Evolutionary conservation across 2,888 invertebrate genomes (phyloP), one percentile per base, ranked within the genome.

Genomic region (Agonopterix subpropinquella): DNA sequence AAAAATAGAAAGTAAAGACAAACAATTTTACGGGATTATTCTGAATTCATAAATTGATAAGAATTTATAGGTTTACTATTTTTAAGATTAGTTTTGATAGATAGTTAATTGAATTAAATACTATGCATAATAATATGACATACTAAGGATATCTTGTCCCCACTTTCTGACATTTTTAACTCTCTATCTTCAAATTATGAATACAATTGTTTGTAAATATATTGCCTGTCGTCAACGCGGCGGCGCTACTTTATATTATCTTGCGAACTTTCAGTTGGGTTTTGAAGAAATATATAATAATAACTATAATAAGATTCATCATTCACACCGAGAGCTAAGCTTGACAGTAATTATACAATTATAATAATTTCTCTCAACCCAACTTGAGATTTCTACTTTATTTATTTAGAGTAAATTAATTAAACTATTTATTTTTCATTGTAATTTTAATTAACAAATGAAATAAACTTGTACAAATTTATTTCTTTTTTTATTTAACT

Each of bases 211-310:
- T 45, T 51, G 51, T 51, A 51, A 48, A 51, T 51, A 47, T 47
- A 36, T 11, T 47, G 47, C 43, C 15, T 15, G 11, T 11, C 11
- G 35, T 43, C 18, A 11, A 47, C 11, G 9, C 36, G 13, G 13
- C 13, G 11, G 13, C 42, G 11, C 42, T 42, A 37, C 66, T 74
- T 69, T 68, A 72, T 61, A 68, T 63, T 66, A 64, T 69, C 65
- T 70, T 69, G 55, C 56, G 86, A 80, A 88, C 89, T 89, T 89
- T 89, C 89, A 82, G 89, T 89, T 89, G 89, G 89, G 89, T 89
- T 89, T 68, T 71, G 84, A 53, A 64, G 82, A 85, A 88, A 86
- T 70, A 18, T 41, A 41, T 36, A 28, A 28, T 28, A 28, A 28
- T 28, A 28, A 28, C 28, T 28, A 44, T 47, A 51, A 52, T 49